These are phyloP conservation scores for Zaprionus vittiger DNA, from an alignment of 1,140 invertebrate species.

Conservation along the genomic window DNA sequence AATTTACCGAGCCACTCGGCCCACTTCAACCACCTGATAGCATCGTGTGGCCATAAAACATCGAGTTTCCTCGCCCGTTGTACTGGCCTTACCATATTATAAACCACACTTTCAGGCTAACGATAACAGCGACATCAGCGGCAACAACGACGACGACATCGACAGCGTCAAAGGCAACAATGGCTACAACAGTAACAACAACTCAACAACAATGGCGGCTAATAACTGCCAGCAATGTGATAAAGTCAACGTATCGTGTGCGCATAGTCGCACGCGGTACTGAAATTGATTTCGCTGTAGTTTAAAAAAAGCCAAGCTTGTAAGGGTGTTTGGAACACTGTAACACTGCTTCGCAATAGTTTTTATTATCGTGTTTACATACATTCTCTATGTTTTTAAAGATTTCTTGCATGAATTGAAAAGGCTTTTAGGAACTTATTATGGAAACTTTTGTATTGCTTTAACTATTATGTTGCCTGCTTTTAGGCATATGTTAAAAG, in stretches of 20 bases:
- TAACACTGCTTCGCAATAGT: neutral
- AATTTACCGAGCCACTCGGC: constrained; percentile 49
- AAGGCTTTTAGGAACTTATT: neutral
- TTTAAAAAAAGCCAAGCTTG: neutral
- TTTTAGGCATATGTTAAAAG: neutral
- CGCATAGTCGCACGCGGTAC: constrained; percentile 5
- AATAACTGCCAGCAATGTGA: constrained; percentile 70
- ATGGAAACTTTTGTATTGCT: neutral
- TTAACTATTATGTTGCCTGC: too few relatives aligned
- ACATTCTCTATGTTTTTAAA: neutral
- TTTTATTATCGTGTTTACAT: constrained; percentile 17
- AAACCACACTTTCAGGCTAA: constrained; percentile 63
- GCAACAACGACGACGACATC: constrained; percentile 18
- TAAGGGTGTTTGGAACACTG: neutral
- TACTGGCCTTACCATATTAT: constrained; percentile 58
- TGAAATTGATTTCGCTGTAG: constrained; percentile 5
- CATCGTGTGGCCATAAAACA: constrained; percentile 73
- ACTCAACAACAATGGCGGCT: constrained; percentile 65
- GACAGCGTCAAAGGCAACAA: constrained; percentile 14
- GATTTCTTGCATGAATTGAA: neutral
- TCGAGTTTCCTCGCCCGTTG: constrained; percentile 57
- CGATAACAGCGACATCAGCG: constrained; percentile 60
- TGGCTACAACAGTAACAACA: constrained; percentile 47
- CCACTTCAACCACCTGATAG: constrained; percentile 54
- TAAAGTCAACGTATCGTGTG: constrained; percentile 22